Conservation (phyloP, 2,797 vertebrate genomes). For the Onychomys leucogaster region DNA sequence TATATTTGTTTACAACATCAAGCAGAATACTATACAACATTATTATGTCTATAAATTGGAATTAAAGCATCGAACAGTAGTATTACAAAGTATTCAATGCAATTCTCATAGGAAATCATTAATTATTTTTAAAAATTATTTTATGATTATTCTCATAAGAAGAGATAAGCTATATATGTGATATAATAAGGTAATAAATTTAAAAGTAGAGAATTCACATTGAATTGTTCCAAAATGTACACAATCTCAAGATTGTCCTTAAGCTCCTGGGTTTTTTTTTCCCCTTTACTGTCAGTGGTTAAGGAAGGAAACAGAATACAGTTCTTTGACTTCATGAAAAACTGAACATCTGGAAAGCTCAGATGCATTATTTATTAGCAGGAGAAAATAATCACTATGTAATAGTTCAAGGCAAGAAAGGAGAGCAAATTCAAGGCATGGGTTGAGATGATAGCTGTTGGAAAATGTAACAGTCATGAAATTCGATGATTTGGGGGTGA, state of each 20-base stretch:
- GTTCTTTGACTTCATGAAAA: slow-evolving; percentile 45
- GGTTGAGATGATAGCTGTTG: slow-evolving; percentile 81
- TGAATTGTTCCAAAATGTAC: slow-evolving; percentile 35
- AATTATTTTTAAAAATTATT: not conserved
- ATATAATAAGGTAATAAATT: slow-evolving; percentile 52
- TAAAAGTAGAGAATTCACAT: slow-evolving; percentile 11
- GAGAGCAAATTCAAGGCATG: slow-evolving; percentile 43
- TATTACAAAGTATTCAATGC: not conserved
- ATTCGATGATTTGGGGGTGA: slow-evolving; percentile 83
- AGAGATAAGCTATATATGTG: not conserved
- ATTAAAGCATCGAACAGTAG: not conserved
- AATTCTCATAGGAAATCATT: not conserved
- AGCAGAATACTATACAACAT: not conserved
- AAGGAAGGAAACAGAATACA: slow-evolving; percentile 62
- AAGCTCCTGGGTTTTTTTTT: too few species aligned
- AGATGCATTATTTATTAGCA: slow-evolving; percentile 70
- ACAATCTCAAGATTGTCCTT: not conserved
- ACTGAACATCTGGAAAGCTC: slow-evolving; percentile 69
- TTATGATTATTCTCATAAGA: not conserved
- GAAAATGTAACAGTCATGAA: slow-evolving; percentile 82
- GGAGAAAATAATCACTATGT: slow-evolving; percentile 77
- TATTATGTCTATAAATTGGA: not conserved
- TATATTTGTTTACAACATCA: not conserved
- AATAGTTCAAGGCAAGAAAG: slow-evolving; percentile 65
- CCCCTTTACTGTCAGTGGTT: slow-evolving; percentile 67